Percentiles rank a stretch among this genome's conserved stretches.
Evolutionary conservation across 2,797 vertebrate species (phyloP).

Genomic region (Pipistrellus nathusii): DNA sequence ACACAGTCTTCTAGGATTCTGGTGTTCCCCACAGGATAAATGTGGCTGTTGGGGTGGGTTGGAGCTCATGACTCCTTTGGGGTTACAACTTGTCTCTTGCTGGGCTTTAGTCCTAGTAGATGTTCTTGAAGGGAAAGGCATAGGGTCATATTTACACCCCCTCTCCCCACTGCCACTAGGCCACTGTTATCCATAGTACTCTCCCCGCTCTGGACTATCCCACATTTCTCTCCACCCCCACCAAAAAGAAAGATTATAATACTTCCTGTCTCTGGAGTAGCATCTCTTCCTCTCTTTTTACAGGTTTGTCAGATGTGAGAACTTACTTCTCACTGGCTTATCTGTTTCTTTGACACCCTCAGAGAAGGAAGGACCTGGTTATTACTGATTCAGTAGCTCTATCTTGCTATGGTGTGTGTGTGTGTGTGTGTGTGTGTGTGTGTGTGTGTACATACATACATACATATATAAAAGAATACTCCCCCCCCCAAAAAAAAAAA

Average conservation of each 20-base stretch:
- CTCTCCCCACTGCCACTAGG: neutral
- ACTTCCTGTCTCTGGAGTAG: neutral
- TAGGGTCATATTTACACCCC: neutral
- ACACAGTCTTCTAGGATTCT: neutral
- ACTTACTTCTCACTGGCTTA: neutral
- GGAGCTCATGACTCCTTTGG: neutral
- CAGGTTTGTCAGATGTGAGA: neutral
- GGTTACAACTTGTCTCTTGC: neutral
- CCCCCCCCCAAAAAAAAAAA: neutral
- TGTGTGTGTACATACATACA: no score
- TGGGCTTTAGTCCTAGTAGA: neutral
- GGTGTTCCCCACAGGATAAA: neutral
- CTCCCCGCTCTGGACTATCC: neutral
- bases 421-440: no score
- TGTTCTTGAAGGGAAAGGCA: neutral
- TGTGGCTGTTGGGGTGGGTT: neutral
- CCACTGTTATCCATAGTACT: neutral
- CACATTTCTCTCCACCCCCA: neutral
- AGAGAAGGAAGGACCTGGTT: neutral
- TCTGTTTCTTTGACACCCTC: neutral
- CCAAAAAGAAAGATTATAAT: neutral
- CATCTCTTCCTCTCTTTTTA: neutral
- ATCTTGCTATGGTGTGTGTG: neutral
- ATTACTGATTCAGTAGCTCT: neutral
- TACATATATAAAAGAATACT: no score